Evolutionary conservation across 2,888 invertebrate genomes (phyloP).

Genomic region (Ormyrus nitidulus): DNA sequence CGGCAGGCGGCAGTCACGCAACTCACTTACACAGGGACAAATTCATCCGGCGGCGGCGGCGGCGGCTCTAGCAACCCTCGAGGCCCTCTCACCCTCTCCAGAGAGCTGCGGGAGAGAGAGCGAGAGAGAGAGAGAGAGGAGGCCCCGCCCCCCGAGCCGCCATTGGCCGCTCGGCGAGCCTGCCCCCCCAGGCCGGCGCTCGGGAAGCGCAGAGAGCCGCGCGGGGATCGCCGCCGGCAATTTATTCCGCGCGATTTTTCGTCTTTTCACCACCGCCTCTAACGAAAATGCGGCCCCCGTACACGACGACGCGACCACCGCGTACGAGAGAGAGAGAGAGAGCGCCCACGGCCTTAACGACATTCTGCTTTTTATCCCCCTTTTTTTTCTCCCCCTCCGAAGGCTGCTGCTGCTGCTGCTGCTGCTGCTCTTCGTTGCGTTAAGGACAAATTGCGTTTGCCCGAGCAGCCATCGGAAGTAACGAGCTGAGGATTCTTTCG

Average conservation of each 20-base stretch:
- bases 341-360: conserved; percentile 31
- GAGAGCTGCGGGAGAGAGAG: background rate
- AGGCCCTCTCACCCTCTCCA: background rate
- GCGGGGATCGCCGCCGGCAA: conserved; percentile 59
- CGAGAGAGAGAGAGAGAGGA: background rate
- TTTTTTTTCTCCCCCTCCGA: conserved; percentile 24
- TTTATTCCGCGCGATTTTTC: conserved; percentile 65
- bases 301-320: too few relatives aligned
- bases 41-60: conserved; percentile 19
- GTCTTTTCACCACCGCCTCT: conserved; percentile 60
- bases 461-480: conserved; percentile 22
- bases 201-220: conserved; percentile 39
- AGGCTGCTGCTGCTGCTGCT: background rate
- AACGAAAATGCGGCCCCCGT: background rate
- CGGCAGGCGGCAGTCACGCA: conserved; percentile 66
- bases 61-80: conserved; percentile 29
- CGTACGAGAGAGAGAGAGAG: too few relatives aligned
- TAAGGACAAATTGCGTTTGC: conserved; percentile 48
- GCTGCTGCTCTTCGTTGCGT: conserved; percentile 15
- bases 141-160: conserved; percentile 5
- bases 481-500: conserved; percentile 37
- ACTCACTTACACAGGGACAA: conserved; percentile 54
- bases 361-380: conserved; percentile 32
- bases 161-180: conserved; percentile 18
- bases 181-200: background rate